phyloP scores from a whole-genome alignment of 2,888 invertebrate species.

The Ormyrus pomaceus region DNA sequence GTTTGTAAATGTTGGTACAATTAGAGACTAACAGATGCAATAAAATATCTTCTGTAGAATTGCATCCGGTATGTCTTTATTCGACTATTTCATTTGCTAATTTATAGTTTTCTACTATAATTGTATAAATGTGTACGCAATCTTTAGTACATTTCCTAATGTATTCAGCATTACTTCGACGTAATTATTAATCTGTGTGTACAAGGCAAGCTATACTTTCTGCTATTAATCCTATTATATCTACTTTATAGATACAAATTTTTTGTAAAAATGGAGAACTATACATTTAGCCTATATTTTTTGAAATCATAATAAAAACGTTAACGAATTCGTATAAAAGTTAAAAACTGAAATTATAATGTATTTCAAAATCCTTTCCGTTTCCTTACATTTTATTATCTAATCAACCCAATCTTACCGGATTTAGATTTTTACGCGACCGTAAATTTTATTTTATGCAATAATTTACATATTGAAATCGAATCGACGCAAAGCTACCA shows the following conservation, averaged over 20 bases:
- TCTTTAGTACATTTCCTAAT: conserved; percentile 1
- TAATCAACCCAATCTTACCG: background rate
- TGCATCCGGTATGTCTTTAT: conserved; percentile 28
- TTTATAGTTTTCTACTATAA: conserved; percentile 21
- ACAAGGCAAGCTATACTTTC: too few species aligned
- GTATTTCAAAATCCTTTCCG: too few species aligned
- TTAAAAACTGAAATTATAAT: too few species aligned
- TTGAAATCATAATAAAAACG: too few species aligned
- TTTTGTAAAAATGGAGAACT: too few species aligned
- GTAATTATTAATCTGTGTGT: background rate
- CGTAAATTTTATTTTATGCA: too few species aligned
- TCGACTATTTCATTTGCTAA: conserved; percentile 21
- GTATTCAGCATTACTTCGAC: conserved; percentile 8
- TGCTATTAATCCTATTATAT: too few species aligned
- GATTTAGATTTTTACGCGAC: background rate
- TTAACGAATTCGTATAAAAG: too few species aligned
- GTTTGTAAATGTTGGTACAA: background rate
- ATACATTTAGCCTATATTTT: too few species aligned
- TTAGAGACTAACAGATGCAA: conserved; percentile 14
- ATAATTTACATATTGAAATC: too few species aligned
- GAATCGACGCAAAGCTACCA: too few species aligned
- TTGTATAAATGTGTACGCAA: background rate
- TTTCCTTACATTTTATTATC: background rate
- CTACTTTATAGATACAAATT: too few species aligned
- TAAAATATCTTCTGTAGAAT: conserved; percentile 23